Base-by-base conservation (phyloP, 2,888 invertebrate genomes). In the Branchipolynoe longqiensis region DNA sequence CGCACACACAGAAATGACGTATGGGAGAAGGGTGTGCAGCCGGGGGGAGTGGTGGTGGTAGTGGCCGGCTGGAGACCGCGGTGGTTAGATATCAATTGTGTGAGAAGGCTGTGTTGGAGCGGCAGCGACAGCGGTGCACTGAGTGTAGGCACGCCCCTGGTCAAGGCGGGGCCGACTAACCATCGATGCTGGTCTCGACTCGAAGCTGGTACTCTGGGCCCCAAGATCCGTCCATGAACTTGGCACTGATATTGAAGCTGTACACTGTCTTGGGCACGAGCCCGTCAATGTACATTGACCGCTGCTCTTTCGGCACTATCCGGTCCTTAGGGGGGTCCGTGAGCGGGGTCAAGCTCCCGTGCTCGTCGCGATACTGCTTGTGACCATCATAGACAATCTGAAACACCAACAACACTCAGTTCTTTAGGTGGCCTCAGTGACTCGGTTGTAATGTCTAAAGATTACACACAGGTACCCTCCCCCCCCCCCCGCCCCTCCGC, bases 201-300 rank as follows among this genome's bases (percentile, higher is more conserved):
- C 90, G 90, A 6, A 92, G 87, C 38, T 87, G 86, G 25, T 90
- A 88, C 1, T 88, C 87, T 12, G 90, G 90, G 0, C 93, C 93
- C 78, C 87, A 88, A 6, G 87, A 78, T 3, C 91, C 91, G 86
- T 93, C 91, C 64, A 88, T 88, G 89, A 92, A 93, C 62, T 88
- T 87, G n/a, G 93, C 91, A 28, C 90, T 92, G 85, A 93, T 92
- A 88, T 92, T 93, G 88, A 93, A 92, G 82, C 89, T 89, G 88
- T 92, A 93, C 48, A 90, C 89, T 87, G 92, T 93, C 84, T 91
- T 91, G 0, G 93, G 93, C 74, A 89, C 87, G 6, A 93, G 91
- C 41, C 90, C 89, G 31, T 90, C 87, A 33, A 93, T 90, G 4
- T 89, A 87, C 74, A 88, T 89, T 1, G 89, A 89, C 33, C 88